These are phyloP conservation scores for Melanotus villosus DNA, from an alignment of 2,888 invertebrate species.

Conservation along the genomic window DNA sequence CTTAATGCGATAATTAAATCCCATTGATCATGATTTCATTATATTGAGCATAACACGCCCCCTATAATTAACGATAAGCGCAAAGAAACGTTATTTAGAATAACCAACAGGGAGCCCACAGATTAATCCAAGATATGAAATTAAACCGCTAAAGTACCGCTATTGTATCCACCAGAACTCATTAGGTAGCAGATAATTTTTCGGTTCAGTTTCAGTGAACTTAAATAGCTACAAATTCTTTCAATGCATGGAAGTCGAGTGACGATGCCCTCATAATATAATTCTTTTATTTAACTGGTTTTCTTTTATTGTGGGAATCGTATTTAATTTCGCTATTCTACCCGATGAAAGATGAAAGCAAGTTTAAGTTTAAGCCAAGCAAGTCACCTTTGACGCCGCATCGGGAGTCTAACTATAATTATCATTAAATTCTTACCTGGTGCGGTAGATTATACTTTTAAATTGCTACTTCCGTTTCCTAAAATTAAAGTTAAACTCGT, in stretches of 20 bases:
- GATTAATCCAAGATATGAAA: no score
- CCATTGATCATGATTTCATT: no score
- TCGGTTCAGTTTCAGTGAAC: not conserved
- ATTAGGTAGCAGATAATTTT: not conserved
- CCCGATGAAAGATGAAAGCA: not conserved
- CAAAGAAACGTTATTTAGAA: no score
- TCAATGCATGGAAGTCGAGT: not conserved
- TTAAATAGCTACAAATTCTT: not conserved
- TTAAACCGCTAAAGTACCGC: not conserved
- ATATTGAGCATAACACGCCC: no score
- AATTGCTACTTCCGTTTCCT: conserved; percentile 13
- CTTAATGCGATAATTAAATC: no score
- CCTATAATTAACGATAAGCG: no score
- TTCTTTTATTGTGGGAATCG: conserved; percentile 1
- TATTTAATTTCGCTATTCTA: not conserved
- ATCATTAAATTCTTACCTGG: conserved; percentile 7
- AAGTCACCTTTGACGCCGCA: not conserved
- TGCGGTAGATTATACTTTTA: not conserved
- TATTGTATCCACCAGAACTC: not conserved
- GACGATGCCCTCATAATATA: not conserved
- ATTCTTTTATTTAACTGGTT: not conserved
- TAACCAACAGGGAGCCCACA: no score
- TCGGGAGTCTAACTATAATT: no score
- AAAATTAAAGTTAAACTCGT: not conserved
- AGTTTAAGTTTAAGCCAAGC: not conserved